phyloP scores from a whole-genome alignment of 2,113 vertebrate genomes.

The Phyllostomus discolor region DNA sequence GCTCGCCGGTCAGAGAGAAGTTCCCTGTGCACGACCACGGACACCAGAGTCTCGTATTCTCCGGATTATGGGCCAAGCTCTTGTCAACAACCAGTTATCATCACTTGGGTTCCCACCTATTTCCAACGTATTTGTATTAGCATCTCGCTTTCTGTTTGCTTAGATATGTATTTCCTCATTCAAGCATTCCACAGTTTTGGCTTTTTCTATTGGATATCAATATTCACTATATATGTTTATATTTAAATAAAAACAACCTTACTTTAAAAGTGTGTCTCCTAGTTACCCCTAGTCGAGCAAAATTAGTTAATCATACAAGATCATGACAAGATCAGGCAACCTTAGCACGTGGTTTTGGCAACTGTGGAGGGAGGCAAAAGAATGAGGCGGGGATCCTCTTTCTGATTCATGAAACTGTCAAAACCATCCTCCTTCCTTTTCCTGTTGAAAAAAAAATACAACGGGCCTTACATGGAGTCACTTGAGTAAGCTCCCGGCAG shows the following conservation, averaged over 20 bases:
- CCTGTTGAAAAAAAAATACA: background rate
- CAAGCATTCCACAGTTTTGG: background rate
- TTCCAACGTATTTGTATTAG: background rate
- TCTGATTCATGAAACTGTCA: background rate
- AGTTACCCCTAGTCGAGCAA: background rate
- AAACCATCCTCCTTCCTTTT: too few relatives aligned
- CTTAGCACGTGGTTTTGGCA: background rate
- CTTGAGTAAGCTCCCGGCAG: background rate
- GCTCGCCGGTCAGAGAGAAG: background rate
- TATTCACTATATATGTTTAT: background rate
- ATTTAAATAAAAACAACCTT: background rate
- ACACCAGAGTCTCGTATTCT: background rate
- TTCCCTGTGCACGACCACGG: background rate
- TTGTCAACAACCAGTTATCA: background rate
- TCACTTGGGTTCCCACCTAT: background rate
- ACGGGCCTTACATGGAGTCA: background rate
- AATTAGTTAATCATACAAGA: background rate
- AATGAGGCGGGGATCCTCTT: accelerated
- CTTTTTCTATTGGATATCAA: background rate
- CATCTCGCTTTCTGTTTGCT: background rate
- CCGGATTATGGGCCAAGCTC: background rate
- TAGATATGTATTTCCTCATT: background rate
- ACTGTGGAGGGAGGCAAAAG: too few relatives aligned
- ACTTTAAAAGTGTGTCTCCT: background rate
- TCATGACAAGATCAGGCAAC: background rate